phyloP scores from a whole-genome alignment of 2,888 invertebrate species.

The Acronicta aceris region DNA sequence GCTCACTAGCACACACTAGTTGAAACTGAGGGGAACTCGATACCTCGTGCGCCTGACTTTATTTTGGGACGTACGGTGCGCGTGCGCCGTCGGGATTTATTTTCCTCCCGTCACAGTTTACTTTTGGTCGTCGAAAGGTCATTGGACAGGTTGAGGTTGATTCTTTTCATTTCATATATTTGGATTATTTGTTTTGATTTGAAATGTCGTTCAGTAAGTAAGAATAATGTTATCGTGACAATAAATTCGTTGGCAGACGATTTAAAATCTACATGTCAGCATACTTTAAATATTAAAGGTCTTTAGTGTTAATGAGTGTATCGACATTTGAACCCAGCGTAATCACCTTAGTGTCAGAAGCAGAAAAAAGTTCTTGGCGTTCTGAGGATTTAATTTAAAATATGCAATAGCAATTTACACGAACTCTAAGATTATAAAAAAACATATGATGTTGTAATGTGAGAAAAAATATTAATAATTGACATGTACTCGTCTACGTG shows the following conservation, averaged over 20 bases:
- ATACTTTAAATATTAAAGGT: neutral
- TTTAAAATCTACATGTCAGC: neutral
- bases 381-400: neutral
- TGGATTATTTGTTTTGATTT: constrained; percentile 22
- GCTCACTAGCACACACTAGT: constrained; percentile 69
- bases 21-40: constrained; percentile 84
- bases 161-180: constrained; percentile 62
- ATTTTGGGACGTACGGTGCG: constrained; percentile 79
- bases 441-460: no score
- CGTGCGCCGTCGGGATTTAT: constrained; percentile 72
- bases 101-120: constrained; percentile 81
- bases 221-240: neutral
- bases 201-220: constrained; percentile 2
- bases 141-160: constrained; percentile 78
- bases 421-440: no score
- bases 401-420: neutral
- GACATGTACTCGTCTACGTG: no score
- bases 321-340: constrained; percentile 5
- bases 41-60: constrained; percentile 75
- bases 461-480: no score
- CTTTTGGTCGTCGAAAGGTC: constrained; percentile 86
- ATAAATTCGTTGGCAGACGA: neutral
- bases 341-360: neutral
- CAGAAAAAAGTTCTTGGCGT: neutral
- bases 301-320: constrained; percentile 23